Evolutionary conservation across 2,888 invertebrate genomes (phyloP).

Genomic region (Apamea monoglypha): DNA sequence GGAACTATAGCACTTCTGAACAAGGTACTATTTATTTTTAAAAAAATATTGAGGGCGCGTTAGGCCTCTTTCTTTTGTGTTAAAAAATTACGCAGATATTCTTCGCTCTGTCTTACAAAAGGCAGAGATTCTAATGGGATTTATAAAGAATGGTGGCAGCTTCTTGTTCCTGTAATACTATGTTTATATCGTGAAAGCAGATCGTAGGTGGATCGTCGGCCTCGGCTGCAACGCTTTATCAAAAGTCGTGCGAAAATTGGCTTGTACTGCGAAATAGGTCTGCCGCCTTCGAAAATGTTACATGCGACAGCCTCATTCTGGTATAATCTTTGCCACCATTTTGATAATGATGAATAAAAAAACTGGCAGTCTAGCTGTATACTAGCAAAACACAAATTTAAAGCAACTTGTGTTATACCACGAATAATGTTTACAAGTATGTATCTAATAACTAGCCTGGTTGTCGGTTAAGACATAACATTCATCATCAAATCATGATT

Average conservation of each 20-base stretch:
- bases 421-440: not conserved
- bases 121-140: not conserved
- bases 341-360: not conserved
- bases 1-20: not conserved
- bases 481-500: not conserved
- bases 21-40: not conserved
- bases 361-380: not conserved
- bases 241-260: constrained; percentile 22
- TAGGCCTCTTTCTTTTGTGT: not conserved
- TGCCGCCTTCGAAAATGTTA: not conserved
- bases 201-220: not conserved
- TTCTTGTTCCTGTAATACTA: not conserved
- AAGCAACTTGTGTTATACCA: not conserved
- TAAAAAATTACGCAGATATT: not conserved
- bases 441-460: not conserved
- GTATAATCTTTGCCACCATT: not conserved
- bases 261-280: constrained; percentile 1
- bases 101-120: not conserved
- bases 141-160: not conserved
- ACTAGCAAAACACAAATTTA: not conserved
- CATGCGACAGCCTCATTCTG: not conserved
- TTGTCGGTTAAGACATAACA: not conserved
- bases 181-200: not conserved
- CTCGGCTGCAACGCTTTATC: constrained; percentile 11
- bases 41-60: not conserved